These are phyloP conservation scores for Sinocyclocheilus grahami DNA, from an alignment of 2,113 vertebrate species.

Conservation along the genomic window DNA sequence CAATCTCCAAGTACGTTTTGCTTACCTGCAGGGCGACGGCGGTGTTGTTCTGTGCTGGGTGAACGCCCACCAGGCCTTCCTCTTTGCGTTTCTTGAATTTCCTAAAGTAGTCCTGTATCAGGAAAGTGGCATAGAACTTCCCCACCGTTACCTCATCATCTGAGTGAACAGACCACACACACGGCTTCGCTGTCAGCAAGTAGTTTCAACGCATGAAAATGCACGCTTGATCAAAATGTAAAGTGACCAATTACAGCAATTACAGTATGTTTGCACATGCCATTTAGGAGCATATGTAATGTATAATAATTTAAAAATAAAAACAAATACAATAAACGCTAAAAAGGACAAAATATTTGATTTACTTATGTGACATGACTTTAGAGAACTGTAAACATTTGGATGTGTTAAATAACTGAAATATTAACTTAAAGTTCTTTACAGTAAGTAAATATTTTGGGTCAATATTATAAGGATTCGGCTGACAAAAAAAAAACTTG, in stretches of 20 bases:
- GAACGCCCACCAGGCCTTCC: slow-evolving; percentile 96
- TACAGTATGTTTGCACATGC: too few relatives aligned
- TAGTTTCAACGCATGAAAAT: slow-evolving; percentile 56
- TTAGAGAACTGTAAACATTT: too few relatives aligned
- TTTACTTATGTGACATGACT: neutral
- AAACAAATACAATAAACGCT: too few relatives aligned
- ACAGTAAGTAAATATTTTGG: too few relatives aligned
- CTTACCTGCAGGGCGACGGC: slow-evolving; percentile 97
- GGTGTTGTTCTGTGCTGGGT: slow-evolving; percentile 90
- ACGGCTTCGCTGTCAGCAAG: slow-evolving; percentile 92
- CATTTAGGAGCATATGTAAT: too few relatives aligned
- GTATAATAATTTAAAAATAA: neutral
- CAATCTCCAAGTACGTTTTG: neutral
- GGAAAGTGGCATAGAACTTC: slow-evolving; percentile 99
- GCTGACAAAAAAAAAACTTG: too few relatives aligned
- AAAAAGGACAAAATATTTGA: too few relatives aligned
- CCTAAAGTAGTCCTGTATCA: slow-evolving; percentile 99
- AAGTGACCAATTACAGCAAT: too few relatives aligned
- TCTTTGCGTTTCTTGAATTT: slow-evolving; percentile 99
- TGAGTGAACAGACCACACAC: slow-evolving; percentile 99
- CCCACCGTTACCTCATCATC: slow-evolving; percentile 99
- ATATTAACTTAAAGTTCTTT: too few relatives aligned
- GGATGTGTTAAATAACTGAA: too few relatives aligned
- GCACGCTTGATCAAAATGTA: too few relatives aligned
- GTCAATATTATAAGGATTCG: too few relatives aligned